phyloP scores from a whole-genome alignment of 2,113 vertebrate genomes.

The Geococcyx californianus region DNA sequence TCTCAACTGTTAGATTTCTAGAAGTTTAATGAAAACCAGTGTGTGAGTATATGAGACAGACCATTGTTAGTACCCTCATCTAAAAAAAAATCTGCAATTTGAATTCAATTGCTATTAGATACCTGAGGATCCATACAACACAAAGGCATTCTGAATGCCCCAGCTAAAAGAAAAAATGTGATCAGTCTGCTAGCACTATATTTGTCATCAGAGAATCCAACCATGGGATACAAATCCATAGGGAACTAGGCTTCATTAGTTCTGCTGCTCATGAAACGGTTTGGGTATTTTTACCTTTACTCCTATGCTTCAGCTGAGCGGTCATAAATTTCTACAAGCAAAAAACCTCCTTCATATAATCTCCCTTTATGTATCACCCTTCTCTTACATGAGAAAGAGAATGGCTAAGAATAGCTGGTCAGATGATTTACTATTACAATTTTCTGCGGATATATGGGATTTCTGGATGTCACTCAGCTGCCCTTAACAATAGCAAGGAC shows the following conservation, averaged over 20 bases:
- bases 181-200: neutral
- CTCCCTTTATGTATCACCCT: slow-evolving; percentile 40
- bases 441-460: slow-evolving; percentile 57
- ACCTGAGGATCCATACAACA: neutral
- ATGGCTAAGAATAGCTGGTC: slow-evolving; percentile 62
- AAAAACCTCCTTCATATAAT: slow-evolving; percentile 44
- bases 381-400: slow-evolving; percentile 40
- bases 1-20: neutral
- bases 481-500: slow-evolving; percentile 62
- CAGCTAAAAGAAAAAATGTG: slow-evolving; percentile 26
- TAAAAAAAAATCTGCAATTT: slow-evolving; percentile 33
- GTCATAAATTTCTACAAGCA: neutral
- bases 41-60: neutral
- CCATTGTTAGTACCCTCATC: neutral
- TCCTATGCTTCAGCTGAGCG: neutral
- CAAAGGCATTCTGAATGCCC: slow-evolving; percentile 14
- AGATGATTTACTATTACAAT: slow-evolving; percentile 71
- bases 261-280: slow-evolving; percentile 31
- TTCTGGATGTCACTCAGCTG: slow-evolving; percentile 62
- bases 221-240: slow-evolving; percentile 10
- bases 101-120: slow-evolving; percentile 6
- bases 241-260: slow-evolving; percentile 57
- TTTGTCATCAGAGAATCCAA: slow-evolving; percentile 57
- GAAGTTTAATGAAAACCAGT: neutral
- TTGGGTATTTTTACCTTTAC: slow-evolving; percentile 44